Conservation (phyloP, 2,888 invertebrate species). For the Phytoseiulus persimilis region DNA sequence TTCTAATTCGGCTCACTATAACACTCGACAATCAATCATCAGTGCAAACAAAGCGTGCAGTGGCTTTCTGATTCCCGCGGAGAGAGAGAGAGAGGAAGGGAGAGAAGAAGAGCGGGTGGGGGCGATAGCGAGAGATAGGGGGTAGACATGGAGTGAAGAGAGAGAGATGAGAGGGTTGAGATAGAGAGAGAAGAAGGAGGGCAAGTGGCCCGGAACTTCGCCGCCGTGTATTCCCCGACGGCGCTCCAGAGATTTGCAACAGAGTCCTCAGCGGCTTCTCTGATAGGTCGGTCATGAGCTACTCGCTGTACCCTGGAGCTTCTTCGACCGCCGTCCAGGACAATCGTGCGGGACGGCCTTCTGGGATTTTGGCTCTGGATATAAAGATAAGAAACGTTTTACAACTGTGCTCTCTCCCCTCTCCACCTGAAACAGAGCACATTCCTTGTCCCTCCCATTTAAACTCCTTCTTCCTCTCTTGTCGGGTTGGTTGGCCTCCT, state of each 20-base stretch:
- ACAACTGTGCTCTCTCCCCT: neutral
- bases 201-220: too few relatives aligned
- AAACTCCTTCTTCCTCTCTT: neutral
- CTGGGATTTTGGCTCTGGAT: neutral
- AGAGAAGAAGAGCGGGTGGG: too few relatives aligned
- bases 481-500: neutral
- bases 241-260: neutral
- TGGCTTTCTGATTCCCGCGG: too few relatives aligned
- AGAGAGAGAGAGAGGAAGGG: too few relatives aligned
- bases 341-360: neutral
- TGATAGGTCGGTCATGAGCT: neutral
- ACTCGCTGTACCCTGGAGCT: neutral
- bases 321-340: neutral
- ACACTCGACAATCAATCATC: neutral
- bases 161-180: too few relatives aligned
- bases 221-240: neutral
- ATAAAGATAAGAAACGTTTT: neutral
- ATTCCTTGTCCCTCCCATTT: neutral
- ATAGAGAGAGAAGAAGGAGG: too few relatives aligned
- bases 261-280: neutral
- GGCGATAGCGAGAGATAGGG: too few relatives aligned
- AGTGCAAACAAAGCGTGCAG: too few relatives aligned
- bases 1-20: neutral
- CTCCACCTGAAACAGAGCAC: too few relatives aligned
- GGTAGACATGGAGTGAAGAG: too few relatives aligned